Base-by-base conservation (phyloP, 2,888 invertebrate genomes). In the Perizoma affinitatum region DNA sequence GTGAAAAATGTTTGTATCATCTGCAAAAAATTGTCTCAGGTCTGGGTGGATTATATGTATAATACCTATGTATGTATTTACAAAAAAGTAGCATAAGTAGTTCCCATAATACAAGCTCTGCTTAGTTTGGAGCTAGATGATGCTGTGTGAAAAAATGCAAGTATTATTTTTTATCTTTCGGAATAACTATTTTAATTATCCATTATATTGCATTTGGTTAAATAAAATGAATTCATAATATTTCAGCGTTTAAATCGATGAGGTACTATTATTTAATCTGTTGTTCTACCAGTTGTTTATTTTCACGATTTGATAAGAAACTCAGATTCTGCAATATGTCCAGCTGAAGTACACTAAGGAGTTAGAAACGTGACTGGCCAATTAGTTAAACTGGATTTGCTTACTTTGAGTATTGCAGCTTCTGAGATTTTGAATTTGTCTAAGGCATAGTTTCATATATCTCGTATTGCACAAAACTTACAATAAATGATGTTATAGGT, bases 241-340 rank as follows among this genome's bases (percentile, higher is more conserved):
- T 22, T 22, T 22, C 3, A 22, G 22, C 42, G 35, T 36, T 34
- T 8, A 11, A 6, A 4, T 55, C 47, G 8, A 11, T 0, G 5
- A 45, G n/a, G 7, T 41, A 52, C 11, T 49, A 54, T 48, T 61
- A 49, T 43, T 46, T n/a, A 10, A 49, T 54, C 57, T 57, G 42
- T 43, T 50, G 38, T 42, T 11, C 49, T 46, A 51, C 45, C 54
- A 54, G 76, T 76, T 74, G 80, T 85, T 77, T 80, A 80, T 85
- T 84, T 81, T 81, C 83, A 85, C 83, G 81, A 83, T 79, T 79
- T 83, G 86, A 86, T 87, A 88, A 86, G 79, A 65, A 61, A 63
- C 80, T 80, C 77, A 70, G 75, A 74, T 83, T 80, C 76, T 80
- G 82, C 78, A 82, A 82, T 75, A 79, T 70, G 74, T 78, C 73